A percentile compares a stretch with the other conserved stretches of the same genome.
Evolutionary conservation across 1,140 invertebrate genomes (phyloP).

Genomic region (Drosophila neocordata): DNA sequence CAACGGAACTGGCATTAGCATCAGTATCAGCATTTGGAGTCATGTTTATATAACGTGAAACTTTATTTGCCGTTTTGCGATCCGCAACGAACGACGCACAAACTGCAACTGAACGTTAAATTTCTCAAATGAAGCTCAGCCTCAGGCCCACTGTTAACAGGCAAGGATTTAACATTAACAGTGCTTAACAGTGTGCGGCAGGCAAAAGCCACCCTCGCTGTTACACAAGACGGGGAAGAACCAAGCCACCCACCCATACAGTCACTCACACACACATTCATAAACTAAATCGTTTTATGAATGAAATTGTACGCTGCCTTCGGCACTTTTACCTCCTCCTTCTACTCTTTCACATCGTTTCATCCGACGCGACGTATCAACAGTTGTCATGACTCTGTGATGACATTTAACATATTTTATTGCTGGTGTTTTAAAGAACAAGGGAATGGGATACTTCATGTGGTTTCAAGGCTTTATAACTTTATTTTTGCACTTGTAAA

Average conservation of each 20-base stretch:
- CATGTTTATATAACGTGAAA: slow-evolving; percentile 12
- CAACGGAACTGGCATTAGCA: slow-evolving; percentile 5
- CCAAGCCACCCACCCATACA: background rate
- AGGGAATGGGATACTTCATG: background rate
- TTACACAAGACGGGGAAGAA: background rate
- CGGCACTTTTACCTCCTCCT: background rate
- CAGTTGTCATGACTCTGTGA: slow-evolving; percentile 13
- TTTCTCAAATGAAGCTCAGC: slow-evolving; percentile 60
- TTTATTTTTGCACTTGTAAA: background rate
- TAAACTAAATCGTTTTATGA: slow-evolving; percentile 47
- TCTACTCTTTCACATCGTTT: background rate
- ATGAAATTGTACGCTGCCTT: slow-evolving; percentile 46
- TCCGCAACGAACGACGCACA: slow-evolving; percentile 56
- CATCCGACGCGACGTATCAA: slow-evolving; percentile 1
- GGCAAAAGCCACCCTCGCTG: slow-evolving; percentile 41
- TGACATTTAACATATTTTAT: slow-evolving; percentile 9
- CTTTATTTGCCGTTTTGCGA: slow-evolving; percentile 42
- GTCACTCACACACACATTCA: slow-evolving; percentile 14
- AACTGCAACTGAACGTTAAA: slow-evolving; percentile 68
- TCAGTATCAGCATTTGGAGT: slow-evolving; percentile 17
- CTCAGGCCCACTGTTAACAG: slow-evolving; percentile 36
- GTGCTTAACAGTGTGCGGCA: slow-evolving; percentile 37
- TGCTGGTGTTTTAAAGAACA: background rate
- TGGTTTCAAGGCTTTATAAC: background rate
- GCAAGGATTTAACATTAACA: slow-evolving; percentile 59